Evolutionary conservation across 2,113 vertebrate species (phyloP), one percentile per base, ranked within the genome.

Genomic region (Rhinogobius similis): DNA sequence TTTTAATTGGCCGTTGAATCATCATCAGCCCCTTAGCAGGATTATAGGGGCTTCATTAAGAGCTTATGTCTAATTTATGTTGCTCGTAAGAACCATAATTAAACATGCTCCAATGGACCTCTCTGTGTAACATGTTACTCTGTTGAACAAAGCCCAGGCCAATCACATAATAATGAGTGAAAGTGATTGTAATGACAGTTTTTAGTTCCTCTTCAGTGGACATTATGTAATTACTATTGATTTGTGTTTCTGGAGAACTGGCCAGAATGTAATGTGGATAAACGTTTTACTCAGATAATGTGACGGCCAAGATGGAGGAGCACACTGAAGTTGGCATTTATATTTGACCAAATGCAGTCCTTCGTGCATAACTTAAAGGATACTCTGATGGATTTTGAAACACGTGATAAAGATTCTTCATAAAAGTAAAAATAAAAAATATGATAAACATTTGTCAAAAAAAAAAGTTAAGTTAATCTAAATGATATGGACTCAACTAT

Each of bases 51-150:
- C 55, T 29, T 58, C 55, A 58, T 58, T 58, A 58, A 58, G 26
- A 58, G 26, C 53, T 56, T 56, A 56, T 56, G 53, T 56, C 23
- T 26, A 27, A 58, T 58, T 58, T 27, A 58, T 58, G 55, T 58
- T 58, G 26, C 55, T 56, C 16, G 14, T 58, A 26, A 58, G 26
- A 58, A 26, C 55, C 16, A 27, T 58, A 58, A 58, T 58, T 58
- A 27, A 29, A 58, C 26, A 58, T 58, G 52, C 21, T 55, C 23
- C 52, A 23, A 55, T 55, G 26, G 7, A 58, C 55, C 26, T 24
- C 13, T 56, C 14, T 12, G 14, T 58, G 13, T 29, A 8, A 29
- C 55, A 29, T 27, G 55, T 56, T 56, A 14, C 53, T 27, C 13
- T 26, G 23, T 20, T 58, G 26, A 58, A 58, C 26, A 29, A 58